A percentile compares a stretch with the other conserved stretches of the same genome.
Conservation (phyloP, 2,113 vertebrate genomes). For the Xenopus borealis region DNA sequence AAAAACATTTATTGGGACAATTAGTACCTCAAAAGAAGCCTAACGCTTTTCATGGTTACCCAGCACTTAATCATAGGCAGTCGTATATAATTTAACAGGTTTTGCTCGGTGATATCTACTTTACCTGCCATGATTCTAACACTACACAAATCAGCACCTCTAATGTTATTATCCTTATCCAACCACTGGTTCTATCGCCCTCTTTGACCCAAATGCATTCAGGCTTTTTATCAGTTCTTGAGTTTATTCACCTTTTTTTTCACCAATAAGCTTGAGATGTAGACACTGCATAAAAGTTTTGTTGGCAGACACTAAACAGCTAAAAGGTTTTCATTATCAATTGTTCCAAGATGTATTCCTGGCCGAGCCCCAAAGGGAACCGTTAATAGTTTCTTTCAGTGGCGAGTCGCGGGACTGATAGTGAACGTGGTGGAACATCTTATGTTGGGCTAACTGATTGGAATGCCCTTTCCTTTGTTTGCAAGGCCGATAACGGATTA, state of each 20-base stretch:
- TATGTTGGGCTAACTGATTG: constrained; percentile 29
- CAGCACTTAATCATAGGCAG: too few relatives aligned
- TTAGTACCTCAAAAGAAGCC: too few relatives aligned
- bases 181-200: too few relatives aligned
- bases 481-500: background rate
- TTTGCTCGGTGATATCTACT: too few relatives aligned
- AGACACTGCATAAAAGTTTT: constrained; percentile 39
- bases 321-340: constrained; percentile 45
- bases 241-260: constrained; percentile 1
- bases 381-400: constrained; percentile 42
- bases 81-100: too few relatives aligned
- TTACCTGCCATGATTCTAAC: too few relatives aligned
- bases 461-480: constrained; percentile 33
- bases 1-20: too few relatives aligned
- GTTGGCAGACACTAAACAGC: constrained; percentile 39
- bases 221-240: too few relatives aligned
- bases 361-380: constrained; percentile 36
- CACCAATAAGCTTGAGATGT: constrained; percentile 17
- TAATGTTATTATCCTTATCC: too few relatives aligned
- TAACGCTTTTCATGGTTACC: too few relatives aligned
- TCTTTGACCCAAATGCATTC: too few relatives aligned
- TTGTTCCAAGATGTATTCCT: constrained; percentile 38
- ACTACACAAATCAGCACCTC: too few relatives aligned
- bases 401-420: constrained; percentile 37
- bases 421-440: constrained; percentile 34